phyloP scores from a whole-genome alignment of 2,888 invertebrate genomes.

The Junonia oenone region DNA sequence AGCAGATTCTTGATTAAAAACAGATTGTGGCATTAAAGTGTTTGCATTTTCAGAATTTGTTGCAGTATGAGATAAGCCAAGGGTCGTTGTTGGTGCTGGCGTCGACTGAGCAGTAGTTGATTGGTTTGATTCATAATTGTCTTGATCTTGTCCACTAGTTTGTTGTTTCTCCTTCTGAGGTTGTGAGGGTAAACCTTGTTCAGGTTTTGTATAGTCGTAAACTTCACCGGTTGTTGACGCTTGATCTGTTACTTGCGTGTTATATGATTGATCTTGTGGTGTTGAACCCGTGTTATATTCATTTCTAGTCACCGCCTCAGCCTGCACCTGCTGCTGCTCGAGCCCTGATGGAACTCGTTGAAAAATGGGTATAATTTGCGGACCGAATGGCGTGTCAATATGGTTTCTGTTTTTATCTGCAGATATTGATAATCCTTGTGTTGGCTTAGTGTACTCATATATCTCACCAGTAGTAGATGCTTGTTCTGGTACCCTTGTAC shows the following conservation, averaged over 20 bases:
- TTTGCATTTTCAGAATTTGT: neutral
- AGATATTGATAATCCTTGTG: neutral
- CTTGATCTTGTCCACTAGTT: neutral
- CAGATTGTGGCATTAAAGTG: neutral
- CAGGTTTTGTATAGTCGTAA: constrained; percentile 27
- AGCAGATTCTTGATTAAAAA: neutral
- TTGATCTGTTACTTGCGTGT: neutral
- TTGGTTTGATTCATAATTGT: constrained; percentile 1
- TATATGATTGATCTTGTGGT: neutral
- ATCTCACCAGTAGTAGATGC: neutral
- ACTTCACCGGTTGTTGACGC: constrained; percentile 12
- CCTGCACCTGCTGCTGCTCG: neutral
- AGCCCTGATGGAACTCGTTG: neutral
- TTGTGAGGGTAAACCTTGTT: constrained; percentile 9
- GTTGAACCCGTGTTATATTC: neutral
- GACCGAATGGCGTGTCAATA: constrained; percentile 6
- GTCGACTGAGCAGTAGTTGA: constrained; percentile 3
- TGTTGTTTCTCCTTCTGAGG: constrained; percentile 1
- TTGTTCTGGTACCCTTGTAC: neutral
- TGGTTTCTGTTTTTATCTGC: neutral
- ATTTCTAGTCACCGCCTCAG: neutral
- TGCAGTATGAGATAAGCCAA: neutral
- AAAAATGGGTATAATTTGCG: neutral
- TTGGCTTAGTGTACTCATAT: neutral
- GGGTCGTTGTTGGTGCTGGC: neutral